A percentile compares a stretch with the other conserved stretches of the same genome.
These are phyloP conservation scores for Drosophila nebulosa DNA, from an alignment of 1,140 invertebrate genomes.

Conservation along the genomic window DNA sequence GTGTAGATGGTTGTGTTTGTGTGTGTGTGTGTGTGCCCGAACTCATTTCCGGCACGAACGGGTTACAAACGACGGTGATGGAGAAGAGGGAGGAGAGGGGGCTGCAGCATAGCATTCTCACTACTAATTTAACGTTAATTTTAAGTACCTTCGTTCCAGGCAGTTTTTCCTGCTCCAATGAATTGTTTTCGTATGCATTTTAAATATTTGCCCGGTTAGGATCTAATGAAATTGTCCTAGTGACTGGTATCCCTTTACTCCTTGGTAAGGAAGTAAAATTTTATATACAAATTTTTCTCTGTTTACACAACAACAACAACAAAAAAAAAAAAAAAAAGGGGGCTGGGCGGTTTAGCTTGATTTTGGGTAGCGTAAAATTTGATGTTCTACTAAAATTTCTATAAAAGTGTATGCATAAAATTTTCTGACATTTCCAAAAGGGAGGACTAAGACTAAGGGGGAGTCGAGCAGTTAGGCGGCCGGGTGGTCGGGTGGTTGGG, in stretches of 20 bases:
- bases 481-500: no score
- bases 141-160: conserved; percentile 30
- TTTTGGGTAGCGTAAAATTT: conserved; percentile 63
- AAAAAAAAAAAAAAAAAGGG: neutral
- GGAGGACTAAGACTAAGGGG: neutral
- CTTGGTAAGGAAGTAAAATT: conserved; percentile 47
- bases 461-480: no score
- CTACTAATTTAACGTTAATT: conserved; percentile 51
- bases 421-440: conserved; percentile 18
- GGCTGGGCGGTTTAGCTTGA: neutral
- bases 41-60: conserved; percentile 53
- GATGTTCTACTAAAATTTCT: conserved; percentile 75
- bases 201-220: conserved; percentile 7
- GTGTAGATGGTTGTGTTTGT: neutral
- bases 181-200: conserved; percentile 11
- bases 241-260: neutral
- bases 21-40: conserved; percentile 18
- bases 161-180: conserved; percentile 6
- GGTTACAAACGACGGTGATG: conserved; percentile 31
- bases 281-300: conserved; percentile 61
- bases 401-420: conserved; percentile 65
- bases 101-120: conserved; percentile 8
- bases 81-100: neutral
- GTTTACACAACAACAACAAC: no score
- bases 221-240: conserved; percentile 4